Evolutionary conservation across 2,113 vertebrate species (phyloP).

Genomic region (Elgaria multicarinata): DNA sequence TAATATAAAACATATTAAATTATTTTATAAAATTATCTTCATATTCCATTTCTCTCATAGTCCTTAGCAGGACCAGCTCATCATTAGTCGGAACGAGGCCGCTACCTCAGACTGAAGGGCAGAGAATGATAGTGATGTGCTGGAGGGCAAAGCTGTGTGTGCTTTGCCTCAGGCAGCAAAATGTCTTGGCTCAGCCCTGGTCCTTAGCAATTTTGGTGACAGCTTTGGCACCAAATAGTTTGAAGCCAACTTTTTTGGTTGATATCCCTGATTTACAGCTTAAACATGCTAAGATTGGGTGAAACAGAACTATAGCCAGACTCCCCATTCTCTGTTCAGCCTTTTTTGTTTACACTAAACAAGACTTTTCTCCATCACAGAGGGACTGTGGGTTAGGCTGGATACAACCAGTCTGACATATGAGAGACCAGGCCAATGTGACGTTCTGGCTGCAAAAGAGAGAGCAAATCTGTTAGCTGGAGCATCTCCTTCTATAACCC

Average conservation of each 20-base stretch:
- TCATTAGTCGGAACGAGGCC: too few relatives aligned
- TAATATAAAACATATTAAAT: not conserved
- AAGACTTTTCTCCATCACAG: not conserved
- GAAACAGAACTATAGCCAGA: not conserved
- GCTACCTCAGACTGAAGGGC: too few relatives aligned
- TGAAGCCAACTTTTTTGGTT: not conserved
- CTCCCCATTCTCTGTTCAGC: constrained; percentile 11
- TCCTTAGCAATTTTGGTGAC: not conserved
- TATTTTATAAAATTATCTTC: not conserved
- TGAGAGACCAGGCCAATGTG: not conserved
- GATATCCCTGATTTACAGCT: not conserved
- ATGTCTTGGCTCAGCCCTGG: too few relatives aligned
- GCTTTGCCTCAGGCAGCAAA: too few relatives aligned
- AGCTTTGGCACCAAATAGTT: not conserved
- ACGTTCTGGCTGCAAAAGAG: not conserved
- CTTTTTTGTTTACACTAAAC: constrained; percentile 19
- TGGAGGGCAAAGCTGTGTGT: too few relatives aligned
- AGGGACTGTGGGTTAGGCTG: not conserved
- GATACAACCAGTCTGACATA: constrained; percentile 4
- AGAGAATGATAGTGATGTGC: too few relatives aligned
- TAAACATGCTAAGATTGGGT: not conserved
- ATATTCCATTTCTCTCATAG: not conserved
- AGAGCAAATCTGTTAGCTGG: not conserved
- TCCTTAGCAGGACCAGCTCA: not conserved
- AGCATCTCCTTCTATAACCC: not conserved